These are phyloP conservation scores for Drosophila ustulata DNA, from an alignment of 2,888 invertebrate species.

Conservation along the genomic window DNA sequence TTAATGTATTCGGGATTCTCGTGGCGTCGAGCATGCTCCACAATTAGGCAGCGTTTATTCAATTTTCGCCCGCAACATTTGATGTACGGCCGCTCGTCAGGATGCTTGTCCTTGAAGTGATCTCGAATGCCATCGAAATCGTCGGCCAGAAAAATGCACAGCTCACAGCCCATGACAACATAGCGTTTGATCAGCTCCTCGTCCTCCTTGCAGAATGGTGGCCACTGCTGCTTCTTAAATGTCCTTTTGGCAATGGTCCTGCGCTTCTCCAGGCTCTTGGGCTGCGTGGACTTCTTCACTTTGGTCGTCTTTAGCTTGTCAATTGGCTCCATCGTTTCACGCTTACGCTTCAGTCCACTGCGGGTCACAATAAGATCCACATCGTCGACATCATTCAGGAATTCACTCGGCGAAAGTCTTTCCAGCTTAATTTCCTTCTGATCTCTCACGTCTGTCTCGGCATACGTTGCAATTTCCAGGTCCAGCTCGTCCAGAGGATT, in stretches of 20 bases:
- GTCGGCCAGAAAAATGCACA: slow-evolving; percentile 77
- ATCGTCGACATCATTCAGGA: slow-evolving; percentile 48
- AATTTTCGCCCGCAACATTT: slow-evolving; percentile 84
- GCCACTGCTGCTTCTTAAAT: slow-evolving; percentile 67
- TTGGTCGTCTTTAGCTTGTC: slow-evolving; percentile 37
- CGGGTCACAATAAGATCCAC: slow-evolving; percentile 63
- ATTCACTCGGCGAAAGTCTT: slow-evolving; percentile 52
- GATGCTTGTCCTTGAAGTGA: slow-evolving; percentile 82
- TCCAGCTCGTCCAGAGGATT: slow-evolving; percentile 77
- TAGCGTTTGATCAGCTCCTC: slow-evolving; percentile 82
- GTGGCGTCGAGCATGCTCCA: slow-evolving; percentile 84
- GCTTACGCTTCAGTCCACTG: slow-evolving; percentile 55
- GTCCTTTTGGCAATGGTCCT: slow-evolving; percentile 35
- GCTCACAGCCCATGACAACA: slow-evolving; percentile 83
- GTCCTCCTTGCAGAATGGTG: slow-evolving; percentile 73
- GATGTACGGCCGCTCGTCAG: slow-evolving; percentile 75
- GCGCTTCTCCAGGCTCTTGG: slow-evolving; percentile 41
- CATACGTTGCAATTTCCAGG: slow-evolving; percentile 46
- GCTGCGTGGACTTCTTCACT: slow-evolving; percentile 32
- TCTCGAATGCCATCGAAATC: slow-evolving; percentile 81
- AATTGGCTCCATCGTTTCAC: slow-evolving; percentile 28
- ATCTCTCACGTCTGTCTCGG: slow-evolving; percentile 30
- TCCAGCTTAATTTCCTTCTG: slow-evolving; percentile 49
- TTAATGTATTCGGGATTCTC: slow-evolving; percentile 84
- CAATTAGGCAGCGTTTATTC: slow-evolving; percentile 81